phyloP scores from a whole-genome alignment of 1,140 invertebrate species.

The Drosophila arizonae region DNA sequence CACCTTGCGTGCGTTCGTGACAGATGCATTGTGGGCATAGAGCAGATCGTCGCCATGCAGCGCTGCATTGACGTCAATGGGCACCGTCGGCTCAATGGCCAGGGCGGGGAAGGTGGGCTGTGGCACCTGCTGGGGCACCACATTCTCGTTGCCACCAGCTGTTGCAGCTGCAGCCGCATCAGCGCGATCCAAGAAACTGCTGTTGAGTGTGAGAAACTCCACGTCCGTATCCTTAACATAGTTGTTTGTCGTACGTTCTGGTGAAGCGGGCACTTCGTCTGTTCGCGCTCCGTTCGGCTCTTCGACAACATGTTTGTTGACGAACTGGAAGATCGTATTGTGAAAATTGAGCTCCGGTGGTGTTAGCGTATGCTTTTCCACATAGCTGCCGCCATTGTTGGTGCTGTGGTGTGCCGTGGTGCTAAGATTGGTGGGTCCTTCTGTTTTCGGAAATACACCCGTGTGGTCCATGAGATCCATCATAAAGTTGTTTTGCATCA shows the following conservation, averaged over 20 bases:
- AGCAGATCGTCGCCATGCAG: slow-evolving; percentile 52
- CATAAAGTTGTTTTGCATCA: slow-evolving; percentile 67
- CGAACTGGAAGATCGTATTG: slow-evolving; percentile 70
- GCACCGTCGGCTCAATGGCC: slow-evolving; percentile 65
- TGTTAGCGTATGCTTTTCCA: slow-evolving; percentile 42
- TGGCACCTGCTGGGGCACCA: slow-evolving; percentile 28
- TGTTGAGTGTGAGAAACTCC: slow-evolving; percentile 44
- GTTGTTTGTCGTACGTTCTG: slow-evolving; percentile 7
- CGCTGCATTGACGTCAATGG: slow-evolving; percentile 55
- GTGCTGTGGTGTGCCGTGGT: slow-evolving; percentile 19
- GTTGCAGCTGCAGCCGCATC: background rate
- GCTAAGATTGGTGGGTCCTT: slow-evolving; percentile 64
- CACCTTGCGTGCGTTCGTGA: slow-evolving; percentile 67
- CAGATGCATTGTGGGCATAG: slow-evolving; percentile 41
- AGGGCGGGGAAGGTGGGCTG: slow-evolving; percentile 57
- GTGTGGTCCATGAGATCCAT: slow-evolving; percentile 69
- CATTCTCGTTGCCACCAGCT: slow-evolving; percentile 16
- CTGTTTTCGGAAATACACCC: slow-evolving; percentile 53
- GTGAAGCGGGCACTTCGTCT: slow-evolving; percentile 1
- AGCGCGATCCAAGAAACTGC: slow-evolving; percentile 21
- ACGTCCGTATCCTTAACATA: slow-evolving; percentile 31
- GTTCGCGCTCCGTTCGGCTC: slow-evolving; percentile 7
- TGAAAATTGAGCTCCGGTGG: slow-evolving; percentile 71
- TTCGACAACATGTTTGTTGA: slow-evolving; percentile 59
- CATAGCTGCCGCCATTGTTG: slow-evolving; percentile 23